Base-by-base conservation (phyloP, 2,888 invertebrate species). In the Dorcus hopei region DNA sequence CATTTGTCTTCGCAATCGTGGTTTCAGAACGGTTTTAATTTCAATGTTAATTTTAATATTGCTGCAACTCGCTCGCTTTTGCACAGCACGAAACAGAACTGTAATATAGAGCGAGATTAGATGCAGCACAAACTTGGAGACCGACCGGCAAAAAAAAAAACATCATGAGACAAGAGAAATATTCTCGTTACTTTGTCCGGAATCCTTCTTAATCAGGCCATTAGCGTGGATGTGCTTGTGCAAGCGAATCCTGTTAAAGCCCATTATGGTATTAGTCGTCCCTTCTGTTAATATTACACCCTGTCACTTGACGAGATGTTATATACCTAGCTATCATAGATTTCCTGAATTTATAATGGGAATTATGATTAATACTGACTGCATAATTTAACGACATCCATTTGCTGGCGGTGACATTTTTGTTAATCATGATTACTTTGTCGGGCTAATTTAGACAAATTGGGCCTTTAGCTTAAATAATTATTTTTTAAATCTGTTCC, bases 171-270 rank as follows among this genome's bases (percentile, higher is more conserved):
- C 57, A 58, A 50, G 74, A 19, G 38, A 45, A 23, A 11, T 19
- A 9, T 45, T 45, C 19, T 45, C 74, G 72, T 74, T 74, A 76
- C 73, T 72, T 72, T 71, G 70, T 71, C 68, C 67, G 70, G 74
- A 77, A 78, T 78, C 79, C 42, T 53, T 77, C 78, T 78, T 79
- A 79, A 79, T 79, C 79, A 79, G 76, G 68, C 79, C 79, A 79
- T 79, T 79, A 79, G 77, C 74, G 73, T 68, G 72, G 74, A 74
- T 76, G 67, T 72, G 72, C 72, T 69, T 70, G 68, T 69, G 71
- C 74, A 74, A 73, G 73, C 75, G 72, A 70, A 68, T 71, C 71
- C 72, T 68, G 63, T 67, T 66, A 76, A 78, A 79, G 76, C 78
- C 77, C 76, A 78, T 78, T 78, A 78, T 77, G 73, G 77, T 77